These are phyloP conservation scores for Macaria notata DNA, from an alignment of 2,888 invertebrate species.

Conservation along the genomic window DNA sequence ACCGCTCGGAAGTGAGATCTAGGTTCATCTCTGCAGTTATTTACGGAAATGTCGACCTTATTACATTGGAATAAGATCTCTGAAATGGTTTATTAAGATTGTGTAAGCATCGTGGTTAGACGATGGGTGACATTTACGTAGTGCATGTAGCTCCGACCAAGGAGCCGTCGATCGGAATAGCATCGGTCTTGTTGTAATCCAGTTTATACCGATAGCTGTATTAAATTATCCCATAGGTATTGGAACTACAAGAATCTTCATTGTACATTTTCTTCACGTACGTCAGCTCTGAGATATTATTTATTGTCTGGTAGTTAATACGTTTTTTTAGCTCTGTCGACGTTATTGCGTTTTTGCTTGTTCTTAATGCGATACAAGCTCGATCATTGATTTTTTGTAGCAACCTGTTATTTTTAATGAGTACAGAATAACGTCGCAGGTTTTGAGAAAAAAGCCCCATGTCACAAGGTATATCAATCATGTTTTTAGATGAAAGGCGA, in stretches of 20 bases:
- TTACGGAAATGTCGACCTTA: conserved; percentile 37
- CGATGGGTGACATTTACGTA: conserved; percentile 55
- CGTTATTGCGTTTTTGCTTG: conserved; percentile 32
- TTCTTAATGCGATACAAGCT: conserved; percentile 44
- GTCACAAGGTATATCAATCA: conserved; percentile 66
- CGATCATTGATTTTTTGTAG: conserved; percentile 51
- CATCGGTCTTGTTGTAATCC: conserved; percentile 36
- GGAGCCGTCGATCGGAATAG: conserved; percentile 44
- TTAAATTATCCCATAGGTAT: conserved; percentile 16
- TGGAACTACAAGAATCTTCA: conserved; percentile 9
- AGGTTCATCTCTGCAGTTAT: conserved; percentile 27
- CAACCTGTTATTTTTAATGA: conserved; percentile 52
- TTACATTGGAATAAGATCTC: conserved; percentile 27
- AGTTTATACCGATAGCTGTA: conserved; percentile 23
- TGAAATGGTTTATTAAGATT: conserved; percentile 28
- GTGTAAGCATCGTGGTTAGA: conserved; percentile 47
- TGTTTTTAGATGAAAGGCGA: conserved; percentile 59
- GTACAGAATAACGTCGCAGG: conserved; percentile 50
- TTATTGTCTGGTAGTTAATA: conserved; percentile 19
- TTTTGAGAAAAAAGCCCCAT: conserved; percentile 55
- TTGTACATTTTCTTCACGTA: conserved; percentile 16
- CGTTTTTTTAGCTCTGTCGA: conserved; percentile 15
- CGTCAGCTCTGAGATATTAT: conserved; percentile 19
- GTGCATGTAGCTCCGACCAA: conserved; percentile 46
- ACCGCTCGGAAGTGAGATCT: conserved; percentile 70